These are phyloP conservation scores for Pipa parva DNA, from an alignment of 2,113 vertebrate genomes.

Conservation along the genomic window DNA sequence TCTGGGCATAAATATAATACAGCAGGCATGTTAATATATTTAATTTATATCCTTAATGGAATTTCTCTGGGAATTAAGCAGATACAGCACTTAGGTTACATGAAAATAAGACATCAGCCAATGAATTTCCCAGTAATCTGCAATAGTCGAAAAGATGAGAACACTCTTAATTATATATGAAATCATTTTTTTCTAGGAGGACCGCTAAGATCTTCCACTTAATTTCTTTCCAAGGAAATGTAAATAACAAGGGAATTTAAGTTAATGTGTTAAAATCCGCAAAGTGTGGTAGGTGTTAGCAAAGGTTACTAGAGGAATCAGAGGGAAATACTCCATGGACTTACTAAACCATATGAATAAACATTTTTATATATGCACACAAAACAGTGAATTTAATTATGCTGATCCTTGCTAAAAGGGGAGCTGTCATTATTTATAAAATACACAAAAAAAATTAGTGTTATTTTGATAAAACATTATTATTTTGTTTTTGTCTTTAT, in stretches of 20 bases:
- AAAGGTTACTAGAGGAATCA: slow-evolving; percentile 30
- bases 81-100: slow-evolving; percentile 1
- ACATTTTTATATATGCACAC: neutral
- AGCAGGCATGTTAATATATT: neutral
- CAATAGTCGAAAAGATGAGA: neutral
- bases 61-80: slow-evolving; percentile 8
- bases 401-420: no score
- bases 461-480: no score
- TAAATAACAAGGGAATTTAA: slow-evolving; percentile 22
- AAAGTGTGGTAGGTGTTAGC: slow-evolving; percentile 13
- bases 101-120: neutral
- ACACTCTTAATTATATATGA: neutral
- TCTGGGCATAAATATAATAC: neutral
- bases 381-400: neutral
- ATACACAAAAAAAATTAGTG: no score
- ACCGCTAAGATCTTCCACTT: neutral
- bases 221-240: neutral
- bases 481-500: no score
- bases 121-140: neutral
- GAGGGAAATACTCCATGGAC: neutral
- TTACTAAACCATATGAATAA: neutral
- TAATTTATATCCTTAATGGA: slow-evolving; percentile 12
- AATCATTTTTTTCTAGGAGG: neutral
- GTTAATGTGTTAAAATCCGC: neutral
- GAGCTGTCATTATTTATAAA: no score